These are phyloP conservation scores for Poeciliopsis occidentalis DNA, from an alignment of 2,113 vertebrate genomes.

Conservation along the genomic window DNA sequence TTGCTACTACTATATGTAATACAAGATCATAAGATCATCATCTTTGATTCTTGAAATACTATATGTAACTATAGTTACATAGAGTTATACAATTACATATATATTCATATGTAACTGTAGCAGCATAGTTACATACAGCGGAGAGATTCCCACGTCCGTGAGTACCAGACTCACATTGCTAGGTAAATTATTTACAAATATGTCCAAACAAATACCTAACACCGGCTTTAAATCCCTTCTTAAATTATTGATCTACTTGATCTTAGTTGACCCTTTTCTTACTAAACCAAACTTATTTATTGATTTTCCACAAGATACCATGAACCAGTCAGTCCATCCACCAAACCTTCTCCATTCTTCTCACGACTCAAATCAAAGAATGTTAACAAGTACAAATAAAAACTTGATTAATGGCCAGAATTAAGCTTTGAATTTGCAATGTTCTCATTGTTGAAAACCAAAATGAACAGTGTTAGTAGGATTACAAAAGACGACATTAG, in stretches of 20 bases:
- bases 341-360: background rate
- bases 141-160: background rate
- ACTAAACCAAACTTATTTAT: background rate
- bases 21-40: background rate
- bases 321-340: background rate
- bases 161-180: background rate
- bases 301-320: background rate
- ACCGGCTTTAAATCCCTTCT: background rate
- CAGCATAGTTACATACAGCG: background rate
- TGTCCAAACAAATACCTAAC: background rate
- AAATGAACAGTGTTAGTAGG: background rate
- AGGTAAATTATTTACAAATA: background rate
- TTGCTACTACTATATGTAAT: background rate
- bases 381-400: background rate
- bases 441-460: background rate
- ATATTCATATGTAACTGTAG: too few relatives aligned
- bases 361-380: background rate
- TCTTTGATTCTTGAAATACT: background rate
- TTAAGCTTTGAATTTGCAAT: background rate
- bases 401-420: background rate
- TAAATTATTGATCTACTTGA: background rate
- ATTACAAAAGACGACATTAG: background rate
- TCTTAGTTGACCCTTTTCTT: background rate
- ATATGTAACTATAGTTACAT: background rate
- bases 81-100: background rate